Base-by-base conservation (phyloP, 2,797 vertebrate species). In the Halcyon badia region DNA sequence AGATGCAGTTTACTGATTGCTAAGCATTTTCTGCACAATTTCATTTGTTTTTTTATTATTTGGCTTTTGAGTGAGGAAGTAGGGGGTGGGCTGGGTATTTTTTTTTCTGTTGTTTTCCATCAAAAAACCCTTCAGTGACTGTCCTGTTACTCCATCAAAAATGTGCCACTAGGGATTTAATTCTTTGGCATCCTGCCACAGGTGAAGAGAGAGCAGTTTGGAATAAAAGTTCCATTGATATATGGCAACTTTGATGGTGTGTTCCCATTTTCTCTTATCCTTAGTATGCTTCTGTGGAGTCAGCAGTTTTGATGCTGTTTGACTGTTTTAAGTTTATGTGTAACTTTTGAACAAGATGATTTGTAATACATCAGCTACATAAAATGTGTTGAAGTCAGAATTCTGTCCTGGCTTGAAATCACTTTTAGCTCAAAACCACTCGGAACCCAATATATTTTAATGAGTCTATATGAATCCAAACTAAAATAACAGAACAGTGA, bases 131-230 rank as follows among this genome's bases (percentile, higher is more conserved):
- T 66, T 46, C 14, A 87, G 30, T 48, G 28, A 24, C 69, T 62
- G 37, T 81, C 70, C 65, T 83, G 46, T 93, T 94, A 26, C 41
- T 87, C 22, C 12, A 33, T 61, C 56, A 82, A 89, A 93, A 94
- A 75, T 15, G 2, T 83, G 71, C 39, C 35, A 25, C 20, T 82
- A 46, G 18, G 49, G 10, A 26, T 87, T 85, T 84, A 84, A 77
- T 64, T 91, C 35, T n/a, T 8, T 90, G 58, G 56, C 56, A 35
- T 83, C 60, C 35, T 69, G 51, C 20, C 24, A 70, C 60, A 44
- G 42, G 41, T 19, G 24, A 77, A 54, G 44, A 83, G 33, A 56
- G 51, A 79, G 58, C 22, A 93, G 57, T 97, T 90, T 25, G n/a
- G 46, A 90, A 76, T 57, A 89, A 48, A 68, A 84, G 24, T 51